Base-by-base conservation (phyloP, 2,888 invertebrate genomes). In the Melanchra persicariae region DNA sequence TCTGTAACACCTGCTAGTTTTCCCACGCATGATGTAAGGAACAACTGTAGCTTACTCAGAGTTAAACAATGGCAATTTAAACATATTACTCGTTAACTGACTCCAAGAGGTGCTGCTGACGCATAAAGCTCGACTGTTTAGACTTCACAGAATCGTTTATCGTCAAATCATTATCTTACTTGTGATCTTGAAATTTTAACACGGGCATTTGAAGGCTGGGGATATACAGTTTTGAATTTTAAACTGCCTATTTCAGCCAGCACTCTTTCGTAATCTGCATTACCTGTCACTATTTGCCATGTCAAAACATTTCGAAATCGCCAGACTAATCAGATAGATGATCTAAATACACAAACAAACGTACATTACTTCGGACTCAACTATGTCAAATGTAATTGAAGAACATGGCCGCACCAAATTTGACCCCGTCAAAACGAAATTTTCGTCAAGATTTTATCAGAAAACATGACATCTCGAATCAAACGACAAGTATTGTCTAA, bases 321-420 rank as follows among this genome's bases (percentile, higher is more conserved):
- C 83, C 82, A 84, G 84, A 86, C 89, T 88, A 91, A 91, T 91
- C 91, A 88, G 89, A 89, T 88, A 87, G 86, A 87, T 90, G 89
- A 91, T 92, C 91, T 89, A 88, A 87, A 91, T 89, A 90, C 73
- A 86, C 84, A 89, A 90, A 90, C 87, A 88, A 88, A 88, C 80
- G 87, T 86, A 88, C 85, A 81, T 84, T 83, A 80, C 78, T 75
- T 67, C 69, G 79, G 76, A 79, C 85, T 85, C 84, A 89, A 91
- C 91, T 92, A 87, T 94, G 94, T 95, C 94, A 92, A 93, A 92
- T 91, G 91, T 93, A 94, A 95, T 94, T 92, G 94, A 92, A 93
- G 90, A 93, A 90, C 93, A 91, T 91, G 93, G 77, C 69, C 64
- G 71, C 91, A 92, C 87, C 85, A 85, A 87, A 89, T 89, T 91